These are phyloP conservation scores for Rattus norvegicus DNA, from an alignment of 2,113 vertebrate genomes.

Conservation along the genomic window DNA sequence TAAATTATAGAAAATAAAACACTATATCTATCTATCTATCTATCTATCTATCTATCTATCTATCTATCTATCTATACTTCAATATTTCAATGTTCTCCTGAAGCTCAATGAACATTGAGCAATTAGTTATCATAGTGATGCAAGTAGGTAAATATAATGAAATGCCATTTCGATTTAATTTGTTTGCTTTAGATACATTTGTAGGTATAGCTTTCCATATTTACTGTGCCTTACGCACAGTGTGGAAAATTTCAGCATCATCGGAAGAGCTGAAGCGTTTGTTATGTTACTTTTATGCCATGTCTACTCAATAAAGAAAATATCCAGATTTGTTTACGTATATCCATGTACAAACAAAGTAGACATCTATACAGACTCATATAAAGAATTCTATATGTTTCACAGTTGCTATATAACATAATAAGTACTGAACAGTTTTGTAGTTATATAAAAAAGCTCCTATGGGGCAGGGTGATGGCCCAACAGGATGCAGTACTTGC, in stretches of 20 bases:
- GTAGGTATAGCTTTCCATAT: background rate
- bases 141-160: background rate
- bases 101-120: background rate
- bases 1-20: background rate
- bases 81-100: background rate
- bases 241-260: background rate
- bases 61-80: too few relatives aligned
- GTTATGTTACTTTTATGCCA: background rate
- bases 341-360: background rate
- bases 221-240: background rate
- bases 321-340: background rate
- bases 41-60: too few relatives aligned
- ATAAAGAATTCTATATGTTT: background rate
- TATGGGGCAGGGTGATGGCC: background rate
- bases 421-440: background rate
- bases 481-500: background rate
- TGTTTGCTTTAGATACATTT: background rate
- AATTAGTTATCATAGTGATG: constrained; percentile 16
- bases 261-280: background rate
- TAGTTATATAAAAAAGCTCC: background rate
- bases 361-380: background rate
- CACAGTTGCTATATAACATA: background rate
- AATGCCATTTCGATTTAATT: background rate
- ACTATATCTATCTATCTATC: too few relatives aligned
- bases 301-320: background rate